Base-by-base conservation (phyloP, 2,113 vertebrate species). In the Okapia johnstoni region DNA sequence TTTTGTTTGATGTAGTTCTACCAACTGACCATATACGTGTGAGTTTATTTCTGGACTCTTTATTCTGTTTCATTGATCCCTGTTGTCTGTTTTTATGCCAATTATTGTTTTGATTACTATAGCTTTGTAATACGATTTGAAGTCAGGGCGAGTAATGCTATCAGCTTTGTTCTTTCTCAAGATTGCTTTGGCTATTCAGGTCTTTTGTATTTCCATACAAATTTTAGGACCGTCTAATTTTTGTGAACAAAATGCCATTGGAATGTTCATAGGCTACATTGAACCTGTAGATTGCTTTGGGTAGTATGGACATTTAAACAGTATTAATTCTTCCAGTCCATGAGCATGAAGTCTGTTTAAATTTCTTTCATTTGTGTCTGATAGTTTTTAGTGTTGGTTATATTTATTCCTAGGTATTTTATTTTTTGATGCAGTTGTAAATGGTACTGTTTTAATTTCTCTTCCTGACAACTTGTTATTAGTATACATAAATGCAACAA, bases 151-250 rank as follows among this genome's bases (percentile, higher is more conserved):
- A 25, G 17, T 54, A 55, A 85, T n/a, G n/a, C 33, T 57, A 85
- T 48, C 46, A 85, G 66, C 63, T 63, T 95, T 95, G n/a, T 95
- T 95, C 54, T 90, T 84, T 81, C 63, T 85, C 21, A 90, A 61
- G 63, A 60, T 19, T 50, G 7, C 48, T 76, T 77, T 90, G 19
- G 21, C 15, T 95, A 11, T 77, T 90, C 15, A 58, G 63, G 55
- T 43, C 79, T 85, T 85, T 54, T 21, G 7, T 61, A 66, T 40
- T n/a, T 61, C 46, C n/a, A n/a, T 46, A 52, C 40, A 84, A 25
- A 63, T 63, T 54, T 95, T 61, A 77, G 88, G 21, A 54, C 43
- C n/a, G n/a, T 83, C 46, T 28, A 48, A 48, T 48, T 60, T 88
- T 54, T 55, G 55, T 95, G 23, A 55, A 95, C 66, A 73, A 90